Percentiles rank a stretch among this genome's conserved stretches.
These are phyloP conservation scores for Sus scrofa DNA, from an alignment of 2,113 vertebrate species.

Conservation along the genomic window T2T-Sscrofa CM000818.6:121685501-121686000, in stretches of 20 bases:
- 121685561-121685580: not conserved
- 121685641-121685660: not conserved
- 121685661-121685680: not conserved
- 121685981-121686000: not conserved
- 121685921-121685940: not conserved
- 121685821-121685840: not conserved
- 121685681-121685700: not conserved
- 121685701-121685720: not conserved
- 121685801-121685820: not conserved
- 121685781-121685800: not conserved
- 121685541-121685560: not conserved
- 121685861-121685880: not conserved
- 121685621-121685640: not conserved
- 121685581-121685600: not conserved
- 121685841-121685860: not conserved
- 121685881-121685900: not conserved
- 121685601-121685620: not conserved
- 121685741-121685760: accelerated
- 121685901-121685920: not conserved
- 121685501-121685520: not conserved
- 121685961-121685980: not conserved
- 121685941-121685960: not conserved
- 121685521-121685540: not conserved
- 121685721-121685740: not conserved
- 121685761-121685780: not conserved